phyloP scores from a whole-genome alignment of 1,140 invertebrate genomes.

The Parasteatoda tepidariorum region DNA sequence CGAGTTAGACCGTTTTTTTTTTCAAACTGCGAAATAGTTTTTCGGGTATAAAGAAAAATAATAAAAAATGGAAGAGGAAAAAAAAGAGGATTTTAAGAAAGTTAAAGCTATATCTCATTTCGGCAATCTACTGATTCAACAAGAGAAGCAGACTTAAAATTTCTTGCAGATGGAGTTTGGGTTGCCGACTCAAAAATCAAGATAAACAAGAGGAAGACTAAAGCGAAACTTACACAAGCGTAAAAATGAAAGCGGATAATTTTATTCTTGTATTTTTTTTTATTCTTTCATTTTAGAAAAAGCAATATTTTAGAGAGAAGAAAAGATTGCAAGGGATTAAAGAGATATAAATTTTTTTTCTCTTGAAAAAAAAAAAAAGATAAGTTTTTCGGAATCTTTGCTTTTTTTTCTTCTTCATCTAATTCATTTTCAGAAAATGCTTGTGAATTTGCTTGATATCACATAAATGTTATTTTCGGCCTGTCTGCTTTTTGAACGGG shows the following conservation, averaged over 20 bases:
- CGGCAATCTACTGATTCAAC: conserved; percentile 53
- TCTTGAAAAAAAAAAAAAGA: conserved; percentile 20
- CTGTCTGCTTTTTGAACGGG: conserved; percentile 4
- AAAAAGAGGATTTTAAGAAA: conserved; percentile 33
- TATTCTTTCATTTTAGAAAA: conserved; percentile 27
- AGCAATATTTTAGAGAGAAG: conserved; percentile 53
- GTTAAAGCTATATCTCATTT: conserved; percentile 58
- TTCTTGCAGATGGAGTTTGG: conserved; percentile 12
- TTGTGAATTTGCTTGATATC: background rate
- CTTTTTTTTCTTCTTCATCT: background rate
- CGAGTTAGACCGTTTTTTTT: background rate
- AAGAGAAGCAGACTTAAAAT: conserved; percentile 51
- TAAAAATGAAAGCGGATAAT: conserved; percentile 49
- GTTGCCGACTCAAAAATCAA: conserved; percentile 9
- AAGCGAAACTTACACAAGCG: conserved; percentile 47
- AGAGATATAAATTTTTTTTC: conserved; percentile 1
- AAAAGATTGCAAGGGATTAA: conserved; percentile 43
- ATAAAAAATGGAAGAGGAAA: background rate
- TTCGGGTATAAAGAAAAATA: background rate
- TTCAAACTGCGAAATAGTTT: background rate
- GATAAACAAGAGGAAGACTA: conserved; percentile 48
- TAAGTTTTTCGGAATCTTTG: background rate
- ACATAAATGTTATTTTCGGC: conserved; percentile 27
- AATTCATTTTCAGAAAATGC: conserved; percentile 1
- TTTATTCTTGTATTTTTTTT: conserved; percentile 29